Percentiles rank a stretch among this genome's conserved stretches.
Evolutionary conservation across 2,888 invertebrate species (phyloP).

Genomic region (Carpatolechia fugitivella): DNA sequence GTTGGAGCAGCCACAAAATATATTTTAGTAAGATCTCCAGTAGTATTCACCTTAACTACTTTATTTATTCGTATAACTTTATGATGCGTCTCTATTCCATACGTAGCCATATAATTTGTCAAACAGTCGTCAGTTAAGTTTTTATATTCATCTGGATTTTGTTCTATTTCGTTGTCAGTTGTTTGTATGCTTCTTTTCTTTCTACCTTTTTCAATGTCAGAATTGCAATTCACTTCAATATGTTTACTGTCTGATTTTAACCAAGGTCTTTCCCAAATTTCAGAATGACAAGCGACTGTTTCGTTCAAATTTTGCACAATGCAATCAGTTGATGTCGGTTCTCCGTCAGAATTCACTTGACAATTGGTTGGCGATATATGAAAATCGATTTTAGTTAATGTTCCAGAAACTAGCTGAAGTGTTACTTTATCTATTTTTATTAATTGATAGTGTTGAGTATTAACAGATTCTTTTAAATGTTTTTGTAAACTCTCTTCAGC

Average conservation of each 20-base stretch:
- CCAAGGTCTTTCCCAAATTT: conserved; percentile 7
- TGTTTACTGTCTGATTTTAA: conserved; percentile 22
- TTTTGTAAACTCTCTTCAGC: conserved; percentile 37
- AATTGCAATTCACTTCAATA: conserved; percentile 13
- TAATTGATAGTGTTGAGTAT: conserved; percentile 31
- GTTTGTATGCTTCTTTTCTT: conserved; percentile 1
- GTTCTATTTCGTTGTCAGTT: neutral
- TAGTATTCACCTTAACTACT: conserved; percentile 61
- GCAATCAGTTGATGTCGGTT: neutral
- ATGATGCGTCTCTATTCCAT: conserved; percentile 22
- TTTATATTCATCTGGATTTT: conserved; percentile 24
- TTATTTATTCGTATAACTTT: conserved; percentile 41
- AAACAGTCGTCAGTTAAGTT: conserved; percentile 39
- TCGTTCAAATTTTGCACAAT: neutral
- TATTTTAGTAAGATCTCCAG: conserved; percentile 52
- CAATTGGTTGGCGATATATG: conserved; percentile 72
- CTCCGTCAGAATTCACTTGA: conserved; percentile 6
- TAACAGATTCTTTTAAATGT: conserved; percentile 31
- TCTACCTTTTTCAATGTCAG: neutral
- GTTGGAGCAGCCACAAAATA: conserved; percentile 46
- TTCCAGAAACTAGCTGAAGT: conserved; percentile 69
- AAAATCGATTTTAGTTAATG: conserved; percentile 70
- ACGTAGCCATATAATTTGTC: conserved; percentile 29
- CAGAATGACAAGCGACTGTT: neutral
- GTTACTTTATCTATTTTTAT: conserved; percentile 51